Base-by-base conservation (phyloP, 2,797 vertebrate genomes). In the Atherinosoma microstoma region DNA sequence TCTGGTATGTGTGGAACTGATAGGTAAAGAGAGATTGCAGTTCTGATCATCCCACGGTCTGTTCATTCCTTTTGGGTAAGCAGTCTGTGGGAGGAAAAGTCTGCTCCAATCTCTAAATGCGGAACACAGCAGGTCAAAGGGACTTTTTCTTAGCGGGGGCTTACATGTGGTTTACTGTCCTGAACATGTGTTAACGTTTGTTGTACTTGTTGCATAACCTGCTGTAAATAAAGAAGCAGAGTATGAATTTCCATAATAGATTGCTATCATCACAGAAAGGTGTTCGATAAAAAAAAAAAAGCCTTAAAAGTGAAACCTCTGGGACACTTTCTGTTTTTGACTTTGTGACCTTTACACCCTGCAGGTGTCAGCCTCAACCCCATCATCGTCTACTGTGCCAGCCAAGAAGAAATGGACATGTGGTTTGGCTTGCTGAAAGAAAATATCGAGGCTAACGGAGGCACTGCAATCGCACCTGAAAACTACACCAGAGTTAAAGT, bases 341-440 rank as follows among this genome's bases (percentile, higher is more conserved):
- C 34, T 58, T 62, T 81, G 65, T 84, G 66, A 82, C 73, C 71
- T 88, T 85, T 91, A 63, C 58, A 13, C 63, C 68, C 58, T 69
- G 11, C 82, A 99, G 98, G 97, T 87, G 96, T 97, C 0, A 95
- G 96, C 88, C 94, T 97, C 3, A 96, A 97, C 70, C 96, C 97
- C 4, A 95, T 99, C 75, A 93, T 97, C 0, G 94, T 99, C 79
- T 96, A 97, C 88, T 99, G 96, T 83, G 90, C 94, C 20, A 95
- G 86, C 51, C 94, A 95, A 81, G 87, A 95, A 0, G 97, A 98
- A 87, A 93, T 96, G 90, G 94, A 93, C 87, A 87, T 87, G 53
- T 99, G 98, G 97, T 96, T 98, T 20, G 95, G 95, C 56, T 95
- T 98, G 70, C 92, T 99, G 62, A 96, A 96, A 67, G 96, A 97